These are phyloP conservation scores for Sphinx pinastri DNA, from an alignment of 2,888 invertebrate species.

Conservation along the genomic window DNA sequence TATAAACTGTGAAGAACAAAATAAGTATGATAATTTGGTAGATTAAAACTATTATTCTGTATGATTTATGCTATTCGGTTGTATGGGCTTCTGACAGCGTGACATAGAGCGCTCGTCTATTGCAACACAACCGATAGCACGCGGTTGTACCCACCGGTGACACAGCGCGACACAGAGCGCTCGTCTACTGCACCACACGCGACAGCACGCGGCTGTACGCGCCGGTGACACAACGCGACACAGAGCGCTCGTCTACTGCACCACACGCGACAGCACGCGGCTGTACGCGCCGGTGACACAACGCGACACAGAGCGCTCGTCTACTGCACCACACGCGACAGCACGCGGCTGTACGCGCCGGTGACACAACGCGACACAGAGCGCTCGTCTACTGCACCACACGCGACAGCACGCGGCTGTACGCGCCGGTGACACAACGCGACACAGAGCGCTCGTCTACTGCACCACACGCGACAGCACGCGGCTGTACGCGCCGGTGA, in stretches of 20 bases:
- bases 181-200: constrained; percentile 15
- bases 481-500: not conserved
- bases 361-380: constrained; percentile 5
- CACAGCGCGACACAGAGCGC: constrained; percentile 15
- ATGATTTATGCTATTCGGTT: not conserved
- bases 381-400: constrained; percentile 17
- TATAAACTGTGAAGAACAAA: not conserved
- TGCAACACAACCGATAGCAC: constrained; percentile 4
- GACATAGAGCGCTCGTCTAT: not conserved
- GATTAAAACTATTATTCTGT: not conserved
- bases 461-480: constrained; percentile 6
- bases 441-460: not conserved
- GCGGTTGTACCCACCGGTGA: not conserved
- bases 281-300: constrained; percentile 8
- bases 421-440: not conserved
- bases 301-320: not conserved
- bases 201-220: constrained; percentile 10
- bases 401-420: not conserved
- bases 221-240: constrained; percentile 16
- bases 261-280: constrained; percentile 1
- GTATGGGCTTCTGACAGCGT: not conserved
- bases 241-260: constrained; percentile 16
- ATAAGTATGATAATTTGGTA: not conserved
- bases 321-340: too few relatives aligned
- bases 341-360: not conserved